phyloP scores from a whole-genome alignment of 1,140 invertebrate genomes.

The Magallana ariakensis region DNA sequence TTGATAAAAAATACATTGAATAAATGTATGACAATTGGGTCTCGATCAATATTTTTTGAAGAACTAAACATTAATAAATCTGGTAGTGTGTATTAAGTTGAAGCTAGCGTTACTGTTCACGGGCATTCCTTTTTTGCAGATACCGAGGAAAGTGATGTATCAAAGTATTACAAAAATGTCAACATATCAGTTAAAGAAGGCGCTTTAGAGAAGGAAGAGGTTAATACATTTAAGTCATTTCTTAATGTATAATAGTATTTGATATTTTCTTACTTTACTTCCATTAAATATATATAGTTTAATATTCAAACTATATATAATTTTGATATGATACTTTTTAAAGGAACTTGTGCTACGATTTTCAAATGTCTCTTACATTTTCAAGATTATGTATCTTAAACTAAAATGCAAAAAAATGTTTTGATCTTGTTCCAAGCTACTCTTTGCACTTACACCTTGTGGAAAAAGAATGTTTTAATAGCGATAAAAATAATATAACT shows the following conservation, averaged over 20 bases:
- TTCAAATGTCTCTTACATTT: background rate
- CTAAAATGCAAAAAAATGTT: too few species aligned
- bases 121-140: background rate
- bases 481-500: too few species aligned
- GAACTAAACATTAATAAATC: too few species aligned
- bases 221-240: background rate
- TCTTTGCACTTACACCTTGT: too few species aligned
- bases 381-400: too few species aligned
- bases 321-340: background rate
- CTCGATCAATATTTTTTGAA: too few species aligned
- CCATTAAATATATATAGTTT: background rate
- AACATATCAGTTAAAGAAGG: background rate
- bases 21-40: too few species aligned
- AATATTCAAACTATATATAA: background rate
- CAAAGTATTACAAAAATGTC: background rate
- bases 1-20: too few species aligned
- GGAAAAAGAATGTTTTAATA: too few species aligned
- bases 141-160: background rate
- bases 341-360: background rate
- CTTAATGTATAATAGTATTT: too few species aligned
- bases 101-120: too few species aligned
- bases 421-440: background rate
- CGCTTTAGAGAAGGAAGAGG: conserved; percentile 4
- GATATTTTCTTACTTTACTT: background rate
- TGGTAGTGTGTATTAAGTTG: too few species aligned